Conservation (phyloP, 2,888 invertebrate genomes). For the Macrosoma leucophasiata region DNA sequence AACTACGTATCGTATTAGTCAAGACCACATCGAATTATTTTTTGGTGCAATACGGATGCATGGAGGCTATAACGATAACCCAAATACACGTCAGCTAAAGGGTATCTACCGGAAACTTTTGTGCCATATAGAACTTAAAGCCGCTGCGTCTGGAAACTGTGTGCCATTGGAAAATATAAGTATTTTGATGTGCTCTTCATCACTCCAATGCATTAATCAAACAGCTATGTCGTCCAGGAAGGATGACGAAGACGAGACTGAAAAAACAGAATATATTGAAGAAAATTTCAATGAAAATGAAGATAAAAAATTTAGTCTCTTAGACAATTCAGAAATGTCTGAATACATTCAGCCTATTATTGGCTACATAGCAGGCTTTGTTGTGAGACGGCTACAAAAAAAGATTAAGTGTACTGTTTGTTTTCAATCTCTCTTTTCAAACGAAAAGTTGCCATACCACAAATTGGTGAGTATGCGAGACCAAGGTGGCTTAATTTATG, state of each 20-base stretch:
- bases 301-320: constrained; percentile 2
- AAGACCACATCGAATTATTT: constrained; percentile 21
- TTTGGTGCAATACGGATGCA: constrained; percentile 21
- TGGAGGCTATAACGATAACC: constrained; percentile 25
- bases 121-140: constrained; percentile 18
- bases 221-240: constrained; percentile 6
- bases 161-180: constrained; percentile 18
- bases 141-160: constrained; percentile 19
- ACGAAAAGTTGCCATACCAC: constrained; percentile 12
- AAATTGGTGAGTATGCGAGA: constrained; percentile 10
- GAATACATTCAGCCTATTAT: constrained; percentile 2
- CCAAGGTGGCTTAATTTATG: constrained; percentile 12
- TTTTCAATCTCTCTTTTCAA: constrained; percentile 6
- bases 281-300: too few species aligned
- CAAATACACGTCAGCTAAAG: constrained; percentile 21
- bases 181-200: constrained; percentile 14
- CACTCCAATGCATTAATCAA: constrained; percentile 13
- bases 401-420: constrained; percentile 10
- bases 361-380: constrained; percentile 10
- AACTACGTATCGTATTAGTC: constrained; percentile 12
- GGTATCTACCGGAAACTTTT: constrained; percentile 19
- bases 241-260: constrained; percentile 4
- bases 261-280: constrained; percentile 1
- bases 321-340: constrained; percentile 4
- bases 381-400: constrained; percentile 6